These are phyloP conservation scores for Quadriops clusia DNA, from an alignment of 2,888 invertebrate genomes.

Conservation along the genomic window DNA sequence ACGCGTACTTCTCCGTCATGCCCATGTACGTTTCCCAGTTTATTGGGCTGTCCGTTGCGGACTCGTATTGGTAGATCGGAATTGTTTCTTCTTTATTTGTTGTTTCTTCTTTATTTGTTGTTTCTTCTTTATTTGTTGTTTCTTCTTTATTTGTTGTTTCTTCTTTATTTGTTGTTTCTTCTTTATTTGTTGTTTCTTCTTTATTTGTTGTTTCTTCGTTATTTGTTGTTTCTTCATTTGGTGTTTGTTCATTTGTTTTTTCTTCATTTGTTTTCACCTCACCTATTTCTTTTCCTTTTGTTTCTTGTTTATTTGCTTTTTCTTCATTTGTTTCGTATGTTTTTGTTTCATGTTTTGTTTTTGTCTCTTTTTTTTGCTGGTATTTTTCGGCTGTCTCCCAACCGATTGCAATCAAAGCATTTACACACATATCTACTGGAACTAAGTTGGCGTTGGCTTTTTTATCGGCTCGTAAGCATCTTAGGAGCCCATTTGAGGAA, in stretches of 20 bases:
- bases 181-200: too few species aligned
- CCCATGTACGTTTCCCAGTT: slow-evolving; percentile 62
- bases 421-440: slow-evolving; percentile 68
- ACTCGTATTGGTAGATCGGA: slow-evolving; percentile 79
- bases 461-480: slow-evolving; percentile 43
- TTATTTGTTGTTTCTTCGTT: slow-evolving; percentile 14
- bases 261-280: neutral
- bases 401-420: slow-evolving; percentile 65
- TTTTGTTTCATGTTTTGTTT: slow-evolving; percentile 19
- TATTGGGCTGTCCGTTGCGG: slow-evolving; percentile 70
- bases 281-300: too few species aligned
- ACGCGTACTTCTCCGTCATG: slow-evolving; percentile 43
- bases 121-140: too few species aligned
- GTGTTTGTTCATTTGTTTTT: too few species aligned
- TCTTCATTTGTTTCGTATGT: too few species aligned
- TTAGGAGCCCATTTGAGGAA: slow-evolving; percentile 50
- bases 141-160: too few species aligned
- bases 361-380: slow-evolving; percentile 1
- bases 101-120: slow-evolving; percentile 1
- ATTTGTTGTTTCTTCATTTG: slow-evolving; percentile 1
- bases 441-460: slow-evolving; percentile 51
- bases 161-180: too few species aligned
- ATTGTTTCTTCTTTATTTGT: slow-evolving; percentile 27
- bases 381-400: slow-evolving; percentile 42
- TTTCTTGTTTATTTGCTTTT: too few species aligned